Conservation (phyloP, 64 coral and sea anemone species). For the Stylophora pistillata region DNA sequence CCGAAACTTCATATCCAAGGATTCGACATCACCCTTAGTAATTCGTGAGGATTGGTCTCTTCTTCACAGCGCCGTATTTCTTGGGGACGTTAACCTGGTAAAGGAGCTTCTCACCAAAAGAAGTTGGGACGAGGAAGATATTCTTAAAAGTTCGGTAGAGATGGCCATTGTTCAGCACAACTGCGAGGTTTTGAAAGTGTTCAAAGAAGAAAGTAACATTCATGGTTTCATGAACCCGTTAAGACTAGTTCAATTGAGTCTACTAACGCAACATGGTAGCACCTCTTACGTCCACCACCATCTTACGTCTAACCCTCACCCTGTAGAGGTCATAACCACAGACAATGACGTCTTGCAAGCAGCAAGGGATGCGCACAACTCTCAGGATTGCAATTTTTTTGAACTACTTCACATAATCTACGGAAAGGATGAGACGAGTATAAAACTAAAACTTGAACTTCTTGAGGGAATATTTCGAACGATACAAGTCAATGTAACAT, state of each 20-base stretch:
- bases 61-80: constrained; percentile 25
- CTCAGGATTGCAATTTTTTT: neutral
- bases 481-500: neutral
- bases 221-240: neutral
- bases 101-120: neutral
- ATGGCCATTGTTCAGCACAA: neutral
- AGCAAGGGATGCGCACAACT: neutral
- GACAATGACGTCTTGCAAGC: neutral
- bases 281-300: no score
- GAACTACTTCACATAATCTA: neutral
- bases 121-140: neutral
- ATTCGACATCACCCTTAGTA: neutral
- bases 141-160: neutral
- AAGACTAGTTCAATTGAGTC: neutral
- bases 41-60: constrained; percentile 21
- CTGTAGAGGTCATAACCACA: neutral
- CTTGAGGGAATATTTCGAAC: neutral
- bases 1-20: neutral
- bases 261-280: neutral
- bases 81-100: constrained; percentile 26
- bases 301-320: neutral
- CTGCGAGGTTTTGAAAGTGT: neutral
- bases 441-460: neutral
- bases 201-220: neutral
- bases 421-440: neutral